phyloP scores from a whole-genome alignment of 2,888 invertebrate species.

The Troides helena region DNA sequence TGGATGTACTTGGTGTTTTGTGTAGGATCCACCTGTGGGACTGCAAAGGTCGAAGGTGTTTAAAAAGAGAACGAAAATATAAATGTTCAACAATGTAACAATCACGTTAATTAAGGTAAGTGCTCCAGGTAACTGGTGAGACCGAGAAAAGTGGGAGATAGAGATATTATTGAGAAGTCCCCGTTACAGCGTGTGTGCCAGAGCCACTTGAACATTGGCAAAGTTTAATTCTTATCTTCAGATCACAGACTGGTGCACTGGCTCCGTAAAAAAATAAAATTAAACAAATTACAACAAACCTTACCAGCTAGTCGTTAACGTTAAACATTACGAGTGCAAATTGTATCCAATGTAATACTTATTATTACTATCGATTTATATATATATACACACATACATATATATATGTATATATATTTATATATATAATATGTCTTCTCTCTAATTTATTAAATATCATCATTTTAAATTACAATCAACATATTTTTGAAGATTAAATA shows the following conservation, averaged over 20 bases:
- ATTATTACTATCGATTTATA: conserved; percentile 28
- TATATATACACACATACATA: too few relatives aligned
- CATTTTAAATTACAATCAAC: background rate
- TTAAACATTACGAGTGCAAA: conserved; percentile 56
- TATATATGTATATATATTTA: too few relatives aligned
- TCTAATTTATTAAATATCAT: background rate
- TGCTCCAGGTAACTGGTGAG: too few relatives aligned
- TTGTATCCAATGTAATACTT: conserved; percentile 46
- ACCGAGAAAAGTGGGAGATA: too few relatives aligned
- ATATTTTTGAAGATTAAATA: background rate
- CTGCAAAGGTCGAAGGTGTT: too few relatives aligned
- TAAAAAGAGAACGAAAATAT: too few relatives aligned
- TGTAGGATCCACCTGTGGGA: too few relatives aligned
- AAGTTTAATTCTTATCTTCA: conserved; percentile 33
- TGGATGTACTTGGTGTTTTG: too few relatives aligned
- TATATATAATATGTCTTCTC: background rate
- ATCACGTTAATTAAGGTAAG: too few relatives aligned
- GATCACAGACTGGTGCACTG: conserved; percentile 49
- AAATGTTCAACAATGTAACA: too few relatives aligned
- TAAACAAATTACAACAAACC: conserved; percentile 53
- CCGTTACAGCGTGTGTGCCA: background rate
- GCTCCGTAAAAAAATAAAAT: conserved; percentile 57
- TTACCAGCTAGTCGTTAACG: conserved; percentile 40
- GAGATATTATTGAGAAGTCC: too few relatives aligned
- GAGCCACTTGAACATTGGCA: conserved; percentile 26